Conservation (phyloP, 2,888 invertebrate genomes). For the Stenichneumon culpator region DNA sequence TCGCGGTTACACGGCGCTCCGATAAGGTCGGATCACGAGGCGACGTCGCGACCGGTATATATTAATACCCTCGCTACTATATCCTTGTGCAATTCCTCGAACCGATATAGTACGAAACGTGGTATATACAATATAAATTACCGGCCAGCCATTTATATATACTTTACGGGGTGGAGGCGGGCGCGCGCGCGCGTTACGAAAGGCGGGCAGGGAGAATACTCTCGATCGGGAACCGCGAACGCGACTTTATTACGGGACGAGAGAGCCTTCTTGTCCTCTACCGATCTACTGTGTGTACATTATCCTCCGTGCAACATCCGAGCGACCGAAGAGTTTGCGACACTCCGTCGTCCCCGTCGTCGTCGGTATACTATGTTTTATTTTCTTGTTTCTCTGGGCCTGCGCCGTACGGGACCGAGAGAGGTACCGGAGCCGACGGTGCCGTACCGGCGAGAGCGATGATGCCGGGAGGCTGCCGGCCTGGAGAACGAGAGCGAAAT, state of each 20-base stretch:
- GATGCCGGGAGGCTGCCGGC: slow-evolving; percentile 48
- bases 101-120: slow-evolving; percentile 44
- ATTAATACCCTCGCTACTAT: slow-evolving; percentile 24
- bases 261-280: slow-evolving; percentile 32
- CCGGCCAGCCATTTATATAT: slow-evolving; percentile 13
- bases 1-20: neutral
- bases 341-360: slow-evolving; percentile 38
- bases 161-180: slow-evolving; percentile 49
- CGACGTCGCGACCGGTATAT: slow-evolving; percentile 24
- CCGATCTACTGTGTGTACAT: slow-evolving; percentile 27
- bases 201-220: slow-evolving; percentile 28
- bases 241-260: slow-evolving; percentile 31
- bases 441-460: slow-evolving; percentile 34
- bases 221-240: slow-evolving; percentile 21
- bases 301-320: slow-evolving; percentile 24
- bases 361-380: neutral
- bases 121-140: slow-evolving; percentile 52
- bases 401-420: neutral
- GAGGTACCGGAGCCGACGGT: neutral
- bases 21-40: slow-evolving; percentile 77
- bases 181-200: slow-evolving; percentile 45
- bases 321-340: slow-evolving; percentile 45
- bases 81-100: slow-evolving; percentile 57
- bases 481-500: slow-evolving; percentile 52
- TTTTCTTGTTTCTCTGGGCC: slow-evolving; percentile 17